Base-by-base conservation (phyloP, 2,113 vertebrate species). In the Lates calcarifer region DNA sequence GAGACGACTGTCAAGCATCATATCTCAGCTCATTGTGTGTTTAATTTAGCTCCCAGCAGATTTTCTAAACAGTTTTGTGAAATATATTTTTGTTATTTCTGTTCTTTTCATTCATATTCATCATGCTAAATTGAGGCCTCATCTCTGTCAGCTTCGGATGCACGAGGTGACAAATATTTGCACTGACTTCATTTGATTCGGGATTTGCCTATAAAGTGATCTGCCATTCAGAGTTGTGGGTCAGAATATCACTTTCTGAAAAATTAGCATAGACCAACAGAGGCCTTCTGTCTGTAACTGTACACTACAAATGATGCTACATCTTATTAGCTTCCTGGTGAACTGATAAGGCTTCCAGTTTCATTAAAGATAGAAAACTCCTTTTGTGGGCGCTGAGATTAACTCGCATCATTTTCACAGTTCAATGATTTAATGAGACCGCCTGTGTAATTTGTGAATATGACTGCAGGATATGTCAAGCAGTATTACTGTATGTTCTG, bases 211-310 rank as follows among this genome's bases (percentile, higher is more conserved):
- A 28, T 70, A 26, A 89, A 79, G 63, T 29, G n/a, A 77, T 49
- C 31, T 73, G 33, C 51, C 51, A 68, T 58, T 84, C 72, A 74
- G 66, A 82, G 74, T 5, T 22, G 14, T 31, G 3, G 47, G 3
- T 26, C 61, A 56, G 69, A 85, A 69, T 79, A 72, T 84, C 31
- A 80, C 47, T 49, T 63, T 49, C 7, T 61, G 31, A 85, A 56
- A 45, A 65, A 77, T 68, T 15, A 69, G 47, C 74, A 22, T n/a
- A 11, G 57, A 49, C 35, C 7, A 47, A 55, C 51, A 43, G 63
- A 74, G 58, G 63, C 67, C 31, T 55, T 33, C 15, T 66, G 9
- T 60, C 49, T 74, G 55, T 55, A 13, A 62, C 28, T 64, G 2
- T 69, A 43, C 5, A 10, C 43, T 28, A 53, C 66, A 77, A 45